Evolutionary conservation across 2,797 vertebrate species (phyloP).

Genomic region (Manis crassicaudata): DNA sequence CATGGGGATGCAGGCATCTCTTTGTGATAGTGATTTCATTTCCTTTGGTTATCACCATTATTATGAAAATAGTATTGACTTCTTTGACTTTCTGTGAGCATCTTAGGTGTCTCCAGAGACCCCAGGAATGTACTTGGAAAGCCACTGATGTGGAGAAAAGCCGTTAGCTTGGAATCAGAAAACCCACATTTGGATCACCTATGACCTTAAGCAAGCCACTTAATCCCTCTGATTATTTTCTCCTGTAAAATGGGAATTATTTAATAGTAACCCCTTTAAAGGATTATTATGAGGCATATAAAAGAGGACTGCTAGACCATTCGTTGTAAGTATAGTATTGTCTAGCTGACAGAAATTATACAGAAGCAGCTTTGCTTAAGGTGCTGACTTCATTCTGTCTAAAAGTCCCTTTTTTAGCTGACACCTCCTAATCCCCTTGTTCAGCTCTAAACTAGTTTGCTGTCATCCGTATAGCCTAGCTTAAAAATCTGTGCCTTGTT

Average conservation of each 20-base stretch:
- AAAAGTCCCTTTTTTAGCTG: not conserved
- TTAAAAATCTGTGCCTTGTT: not conserved
- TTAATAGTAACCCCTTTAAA: not conserved
- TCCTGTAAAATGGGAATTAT: not conserved
- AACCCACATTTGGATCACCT: not conserved
- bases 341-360: not conserved
- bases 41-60: not conserved
- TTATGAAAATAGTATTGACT: not conserved
- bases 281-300: not conserved
- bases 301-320: not conserved
- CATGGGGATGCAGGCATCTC: not conserved
- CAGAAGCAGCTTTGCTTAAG: not conserved
- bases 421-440: not conserved
- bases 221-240: not conserved
- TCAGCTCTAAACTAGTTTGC: not conserved
- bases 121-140: not conserved
- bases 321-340: not conserved
- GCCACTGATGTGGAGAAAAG: not conserved
- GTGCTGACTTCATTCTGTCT: not conserved
- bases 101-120: not conserved
- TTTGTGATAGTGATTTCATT: not conserved
- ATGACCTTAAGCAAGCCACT: not conserved
- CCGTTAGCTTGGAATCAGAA: not conserved
- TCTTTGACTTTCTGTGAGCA: not conserved
- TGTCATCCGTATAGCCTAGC: not conserved